Base-by-base conservation (phyloP, 1,140 invertebrate species). In the Hycleus cichorii region DNA sequence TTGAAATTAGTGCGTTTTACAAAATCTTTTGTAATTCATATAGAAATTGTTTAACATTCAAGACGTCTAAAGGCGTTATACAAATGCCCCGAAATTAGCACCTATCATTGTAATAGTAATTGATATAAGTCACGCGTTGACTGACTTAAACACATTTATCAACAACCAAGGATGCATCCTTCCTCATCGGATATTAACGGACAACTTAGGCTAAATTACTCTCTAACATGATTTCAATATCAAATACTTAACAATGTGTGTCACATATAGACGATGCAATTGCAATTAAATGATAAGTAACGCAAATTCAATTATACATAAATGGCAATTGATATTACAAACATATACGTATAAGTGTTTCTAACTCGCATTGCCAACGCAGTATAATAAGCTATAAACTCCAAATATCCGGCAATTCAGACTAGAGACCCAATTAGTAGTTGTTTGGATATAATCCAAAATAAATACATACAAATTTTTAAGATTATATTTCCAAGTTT, bases 61-160 rank as follows among this genome's bases (percentile, higher is more conserved):
- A 53, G 42, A 53, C 51, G 51, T 53, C 51, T 27, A 51, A 32
- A 59, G 58, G 58, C 58, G 58, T 59, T 59, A 53, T 59, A 54
- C 58, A 59, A 59, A 59, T 59, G 58, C 58, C 51, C 46, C 58
- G 50, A 59, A 59, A 59, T 59, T 59, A 59, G 58, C 58, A 59
- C 58, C 58, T 59, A 59, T 59, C 58, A 59, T 59, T 53, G 46
- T 40, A 32, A 49, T 51, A 54, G 50, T 59, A 59, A 59, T 59
- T 59, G 58, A 59, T 59, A 59, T 59, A 53, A 59, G 58, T 54
- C 58, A 59, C 58, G 58, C 58, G 50, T 59, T 43, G 43, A 40
- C 58, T 59, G 58, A 59, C 58, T 59, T 54, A 47, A 46, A 44
- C 24, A 51, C 58, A 59, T 59, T 59, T 49, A 59, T 59, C 58